These are phyloP conservation scores for Drosophila serrata DNA, from an alignment of 1,140 invertebrate genomes.

Conservation along the genomic window DNA sequence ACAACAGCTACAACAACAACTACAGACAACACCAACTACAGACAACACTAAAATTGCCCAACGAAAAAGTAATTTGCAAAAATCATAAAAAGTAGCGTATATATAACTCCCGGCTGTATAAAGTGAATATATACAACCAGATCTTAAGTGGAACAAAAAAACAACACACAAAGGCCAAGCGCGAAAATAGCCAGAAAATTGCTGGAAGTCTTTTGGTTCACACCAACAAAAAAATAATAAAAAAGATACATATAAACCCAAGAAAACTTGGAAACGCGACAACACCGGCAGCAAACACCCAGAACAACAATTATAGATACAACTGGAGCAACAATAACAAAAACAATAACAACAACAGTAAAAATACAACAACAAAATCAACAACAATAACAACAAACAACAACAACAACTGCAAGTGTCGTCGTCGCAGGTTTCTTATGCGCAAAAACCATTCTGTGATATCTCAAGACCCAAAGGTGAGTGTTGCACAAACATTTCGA, in stretches of 20 bases:
- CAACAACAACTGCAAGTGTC: constrained; percentile 45
- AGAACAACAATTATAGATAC: constrained; percentile 42
- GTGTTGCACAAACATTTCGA: constrained; percentile 49
- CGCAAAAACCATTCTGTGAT: constrained; percentile 81
- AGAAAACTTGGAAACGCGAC: constrained; percentile 11
- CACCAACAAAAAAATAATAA: constrained; percentile 15
- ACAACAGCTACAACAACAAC: constrained; percentile 8
- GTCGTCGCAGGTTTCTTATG: constrained; percentile 59
- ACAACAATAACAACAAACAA: not conserved
- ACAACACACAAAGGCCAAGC: constrained; percentile 35
- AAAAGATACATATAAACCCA: constrained; percentile 4
- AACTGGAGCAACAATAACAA: constrained; percentile 11
- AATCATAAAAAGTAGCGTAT: constrained; percentile 45
- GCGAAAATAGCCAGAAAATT: constrained; percentile 44
- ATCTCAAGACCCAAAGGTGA: constrained; percentile 84
- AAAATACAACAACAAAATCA: constrained; percentile 44
- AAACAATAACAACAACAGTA: constrained; percentile 22
- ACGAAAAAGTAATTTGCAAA: constrained; percentile 50
- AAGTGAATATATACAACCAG: constrained; percentile 14
- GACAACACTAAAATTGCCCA: constrained; percentile 46
- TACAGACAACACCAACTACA: constrained; percentile 25
- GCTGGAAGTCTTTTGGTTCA: constrained; percentile 41
- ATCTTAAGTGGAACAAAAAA: constrained; percentile 50
- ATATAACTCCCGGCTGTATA: constrained; percentile 36
- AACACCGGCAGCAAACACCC: constrained; percentile 24